Conservation (phyloP, 2,113 vertebrate genomes). For the cattle (Bos taurus) region DNA sequence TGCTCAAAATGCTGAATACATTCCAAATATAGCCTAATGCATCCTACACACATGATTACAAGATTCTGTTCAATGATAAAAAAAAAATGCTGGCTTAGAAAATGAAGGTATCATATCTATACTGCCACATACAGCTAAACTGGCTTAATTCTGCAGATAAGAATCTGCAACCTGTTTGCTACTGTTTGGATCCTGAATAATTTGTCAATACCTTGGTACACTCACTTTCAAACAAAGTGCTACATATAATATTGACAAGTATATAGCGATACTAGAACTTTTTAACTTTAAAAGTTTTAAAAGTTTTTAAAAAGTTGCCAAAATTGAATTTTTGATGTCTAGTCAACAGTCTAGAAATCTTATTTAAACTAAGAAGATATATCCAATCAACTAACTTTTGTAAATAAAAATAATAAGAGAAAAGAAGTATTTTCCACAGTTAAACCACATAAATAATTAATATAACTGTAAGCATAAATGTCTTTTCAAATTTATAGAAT, state of each 20-base stretch:
- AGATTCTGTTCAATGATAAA: slow-evolving; percentile 57
- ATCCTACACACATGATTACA: slow-evolving; percentile 68
- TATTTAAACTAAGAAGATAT: background rate
- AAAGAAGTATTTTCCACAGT: background rate
- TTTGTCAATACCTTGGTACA: slow-evolving; percentile 30
- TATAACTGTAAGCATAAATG: background rate
- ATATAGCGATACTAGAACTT: background rate
- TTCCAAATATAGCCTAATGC: slow-evolving; percentile 70
- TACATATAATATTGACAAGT: background rate
- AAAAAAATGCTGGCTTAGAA: slow-evolving; percentile 66
- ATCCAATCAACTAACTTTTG: background rate
- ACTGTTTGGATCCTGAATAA: slow-evolving; percentile 35
- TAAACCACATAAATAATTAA: background rate
- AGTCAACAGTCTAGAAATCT: background rate
- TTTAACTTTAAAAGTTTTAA: background rate
- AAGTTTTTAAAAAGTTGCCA: background rate
- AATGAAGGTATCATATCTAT: slow-evolving; percentile 61
- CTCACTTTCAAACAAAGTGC: background rate
- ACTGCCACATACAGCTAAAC: slow-evolving; percentile 54
- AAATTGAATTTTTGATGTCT: background rate
- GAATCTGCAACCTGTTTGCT: slow-evolving; percentile 59
- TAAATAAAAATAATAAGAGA: background rate
- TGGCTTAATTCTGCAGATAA: slow-evolving; percentile 61
- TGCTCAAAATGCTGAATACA: slow-evolving; percentile 60
- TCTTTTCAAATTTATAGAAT: slow-evolving; percentile 16